Conservation (phyloP, 2,888 invertebrate genomes). For the Heterodera filipjevi region DNA sequence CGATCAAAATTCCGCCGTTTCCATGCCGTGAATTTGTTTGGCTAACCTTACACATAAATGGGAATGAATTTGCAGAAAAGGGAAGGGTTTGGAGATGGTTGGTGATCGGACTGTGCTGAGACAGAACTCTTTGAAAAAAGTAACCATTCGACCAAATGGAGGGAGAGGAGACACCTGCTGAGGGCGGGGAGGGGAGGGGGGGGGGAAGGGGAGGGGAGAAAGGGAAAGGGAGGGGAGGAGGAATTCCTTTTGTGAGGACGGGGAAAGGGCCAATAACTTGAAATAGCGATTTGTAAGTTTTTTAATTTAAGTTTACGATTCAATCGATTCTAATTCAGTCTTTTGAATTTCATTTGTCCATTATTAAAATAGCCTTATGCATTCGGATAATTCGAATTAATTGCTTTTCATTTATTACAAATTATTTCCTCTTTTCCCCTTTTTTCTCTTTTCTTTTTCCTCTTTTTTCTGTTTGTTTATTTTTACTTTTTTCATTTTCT, state of each 20-base stretch:
- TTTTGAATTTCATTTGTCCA: background rate
- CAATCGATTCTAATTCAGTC: background rate
- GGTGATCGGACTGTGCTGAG: background rate
- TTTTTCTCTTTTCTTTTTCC: background rate
- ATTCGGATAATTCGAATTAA: background rate
- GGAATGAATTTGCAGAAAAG: background rate
- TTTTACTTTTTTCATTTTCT: background rate
- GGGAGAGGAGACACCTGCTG: too few species aligned
- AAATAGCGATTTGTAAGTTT: too few species aligned
- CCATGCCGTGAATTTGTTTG: background rate
- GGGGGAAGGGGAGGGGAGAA: too few species aligned
- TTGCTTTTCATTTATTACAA: background rate
- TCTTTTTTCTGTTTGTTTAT: background rate
- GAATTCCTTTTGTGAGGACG: too few species aligned
- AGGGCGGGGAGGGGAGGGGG: too few species aligned
- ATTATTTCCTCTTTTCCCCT: background rate
- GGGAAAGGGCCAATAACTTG: too few species aligned
- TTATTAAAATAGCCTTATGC: background rate
- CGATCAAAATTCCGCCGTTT: slow-evolving; percentile 4
- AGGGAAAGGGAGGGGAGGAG: too few species aligned
- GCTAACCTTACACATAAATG: background rate
- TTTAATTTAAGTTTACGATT: too few species aligned
- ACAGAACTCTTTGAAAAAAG: background rate
- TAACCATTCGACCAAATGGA: background rate
- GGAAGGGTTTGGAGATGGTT: background rate